These are phyloP conservation scores for Noturus placidus DNA, from an alignment of 2,113 vertebrate species.

Conservation along the genomic window DNA sequence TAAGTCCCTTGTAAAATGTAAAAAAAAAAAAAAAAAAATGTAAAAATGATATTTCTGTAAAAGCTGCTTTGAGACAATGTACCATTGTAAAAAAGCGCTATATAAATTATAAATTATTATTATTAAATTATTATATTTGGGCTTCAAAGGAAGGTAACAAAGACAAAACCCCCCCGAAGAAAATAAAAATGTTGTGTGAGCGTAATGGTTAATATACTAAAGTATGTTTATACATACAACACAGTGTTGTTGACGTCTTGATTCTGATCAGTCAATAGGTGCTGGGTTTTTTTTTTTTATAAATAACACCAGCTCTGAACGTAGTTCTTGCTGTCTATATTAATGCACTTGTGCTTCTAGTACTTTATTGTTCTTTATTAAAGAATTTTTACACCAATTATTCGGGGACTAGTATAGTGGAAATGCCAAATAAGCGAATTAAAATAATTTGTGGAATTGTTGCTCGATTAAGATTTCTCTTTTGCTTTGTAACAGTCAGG, in stretches of 20 bases:
- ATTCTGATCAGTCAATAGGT: background rate
- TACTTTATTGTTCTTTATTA: slow-evolving; percentile 1
- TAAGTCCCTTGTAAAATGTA: too few species aligned
- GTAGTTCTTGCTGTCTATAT: background rate
- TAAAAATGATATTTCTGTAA: too few species aligned
- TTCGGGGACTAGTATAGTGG: background rate
- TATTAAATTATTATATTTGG: background rate
- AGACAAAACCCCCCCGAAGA: background rate
- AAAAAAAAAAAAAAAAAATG: too few species aligned
- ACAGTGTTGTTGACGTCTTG: background rate
- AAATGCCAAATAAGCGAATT: background rate
- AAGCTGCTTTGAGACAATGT: too few species aligned
- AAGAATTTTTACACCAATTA: background rate
- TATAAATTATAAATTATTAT: too few species aligned
- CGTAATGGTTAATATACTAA: background rate
- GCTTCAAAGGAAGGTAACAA: background rate
- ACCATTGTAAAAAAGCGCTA: too few species aligned
- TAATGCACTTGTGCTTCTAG: background rate
- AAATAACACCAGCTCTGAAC: background rate
- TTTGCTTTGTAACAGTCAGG: background rate
- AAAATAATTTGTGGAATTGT: background rate
- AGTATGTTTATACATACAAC: background rate
- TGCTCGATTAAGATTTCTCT: background rate
- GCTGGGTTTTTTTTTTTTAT: background rate
- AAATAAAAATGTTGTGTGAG: background rate